These are phyloP conservation scores for Thalpophila matura DNA, from an alignment of 2,888 invertebrate species.

Conservation along the genomic window DNA sequence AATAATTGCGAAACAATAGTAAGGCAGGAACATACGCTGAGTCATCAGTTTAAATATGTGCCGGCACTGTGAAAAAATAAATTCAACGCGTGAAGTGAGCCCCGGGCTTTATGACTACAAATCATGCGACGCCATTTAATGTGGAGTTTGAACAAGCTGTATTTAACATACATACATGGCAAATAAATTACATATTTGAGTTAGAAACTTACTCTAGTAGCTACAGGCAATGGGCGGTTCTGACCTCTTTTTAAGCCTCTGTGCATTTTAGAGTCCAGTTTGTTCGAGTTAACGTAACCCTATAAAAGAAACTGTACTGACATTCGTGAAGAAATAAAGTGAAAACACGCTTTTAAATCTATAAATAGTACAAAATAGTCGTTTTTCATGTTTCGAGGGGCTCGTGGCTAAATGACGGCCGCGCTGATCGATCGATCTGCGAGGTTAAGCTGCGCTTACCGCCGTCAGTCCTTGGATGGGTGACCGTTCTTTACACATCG, in stretches of 20 bases:
- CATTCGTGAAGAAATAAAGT: too few relatives aligned
- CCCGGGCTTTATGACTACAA: constrained; percentile 63
- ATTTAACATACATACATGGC: constrained; percentile 46
- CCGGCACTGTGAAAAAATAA: constrained; percentile 50
- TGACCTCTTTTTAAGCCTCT: background rate
- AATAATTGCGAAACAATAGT: constrained; percentile 42
- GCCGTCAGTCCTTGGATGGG: too few relatives aligned
- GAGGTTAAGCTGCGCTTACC: too few relatives aligned
- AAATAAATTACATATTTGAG: constrained; percentile 44
- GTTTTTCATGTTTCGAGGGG: too few relatives aligned
- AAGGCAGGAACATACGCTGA: constrained; percentile 53
- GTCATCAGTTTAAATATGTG: constrained; percentile 70
- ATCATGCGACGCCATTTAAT: constrained; percentile 69
- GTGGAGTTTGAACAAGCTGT: constrained; percentile 55
- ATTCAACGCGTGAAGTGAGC: constrained; percentile 50
- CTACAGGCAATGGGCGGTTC: constrained; percentile 2
- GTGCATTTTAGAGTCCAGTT: too few relatives aligned
- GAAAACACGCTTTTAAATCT: too few relatives aligned
- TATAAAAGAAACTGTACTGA: too few relatives aligned
- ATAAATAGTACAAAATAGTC: too few relatives aligned
- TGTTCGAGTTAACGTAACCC: too few relatives aligned
- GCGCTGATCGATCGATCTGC: too few relatives aligned
- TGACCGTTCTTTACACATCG: too few relatives aligned
- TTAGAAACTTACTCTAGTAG: constrained; percentile 6
- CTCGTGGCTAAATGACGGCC: too few relatives aligned